Percentiles rank a stretch among this genome's conserved stretches.
These are phyloP conservation scores for Rhynchonycteris naso DNA, from an alignment of 2,797 vertebrate genomes.

Conservation along the genomic window DNA sequence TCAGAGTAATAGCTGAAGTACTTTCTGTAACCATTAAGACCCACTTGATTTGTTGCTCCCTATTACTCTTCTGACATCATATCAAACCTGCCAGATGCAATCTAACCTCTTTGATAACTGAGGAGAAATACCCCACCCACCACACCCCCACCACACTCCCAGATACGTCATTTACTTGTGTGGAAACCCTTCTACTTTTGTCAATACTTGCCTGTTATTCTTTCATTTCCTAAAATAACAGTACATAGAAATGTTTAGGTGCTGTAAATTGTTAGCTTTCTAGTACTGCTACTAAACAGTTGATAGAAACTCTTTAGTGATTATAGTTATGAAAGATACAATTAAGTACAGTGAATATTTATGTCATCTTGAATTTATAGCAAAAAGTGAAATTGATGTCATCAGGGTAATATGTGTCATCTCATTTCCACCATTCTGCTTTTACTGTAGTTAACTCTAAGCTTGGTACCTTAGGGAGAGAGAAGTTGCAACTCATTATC, in stretches of 20 bases:
- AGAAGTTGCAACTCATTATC: neutral
- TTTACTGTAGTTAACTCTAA: neutral
- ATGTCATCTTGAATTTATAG: neutral
- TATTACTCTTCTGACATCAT: neutral
- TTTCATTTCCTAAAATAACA: neutral
- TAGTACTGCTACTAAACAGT: neutral
- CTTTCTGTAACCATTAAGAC: neutral
- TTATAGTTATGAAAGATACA: neutral
- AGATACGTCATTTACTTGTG: neutral
- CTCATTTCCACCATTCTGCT: neutral
- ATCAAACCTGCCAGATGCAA: neutral
- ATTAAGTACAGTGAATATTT: neutral
- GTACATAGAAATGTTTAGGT: neutral
- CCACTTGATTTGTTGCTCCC: neutral
- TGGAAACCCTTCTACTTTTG: neutral
- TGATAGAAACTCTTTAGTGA: neutral
- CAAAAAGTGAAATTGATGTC: neutral
- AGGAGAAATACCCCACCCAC: neutral
- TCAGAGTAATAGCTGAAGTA: neutral
- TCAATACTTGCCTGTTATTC: neutral
- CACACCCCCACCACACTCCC: accelerated
- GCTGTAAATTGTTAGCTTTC: neutral
- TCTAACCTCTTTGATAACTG: neutral
- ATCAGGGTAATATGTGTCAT: neutral
- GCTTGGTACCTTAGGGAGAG: neutral